These are phyloP conservation scores for Sus scrofa DNA, from an alignment of 2,113 vertebrate genomes.

Conservation along the genomic window DNA sequence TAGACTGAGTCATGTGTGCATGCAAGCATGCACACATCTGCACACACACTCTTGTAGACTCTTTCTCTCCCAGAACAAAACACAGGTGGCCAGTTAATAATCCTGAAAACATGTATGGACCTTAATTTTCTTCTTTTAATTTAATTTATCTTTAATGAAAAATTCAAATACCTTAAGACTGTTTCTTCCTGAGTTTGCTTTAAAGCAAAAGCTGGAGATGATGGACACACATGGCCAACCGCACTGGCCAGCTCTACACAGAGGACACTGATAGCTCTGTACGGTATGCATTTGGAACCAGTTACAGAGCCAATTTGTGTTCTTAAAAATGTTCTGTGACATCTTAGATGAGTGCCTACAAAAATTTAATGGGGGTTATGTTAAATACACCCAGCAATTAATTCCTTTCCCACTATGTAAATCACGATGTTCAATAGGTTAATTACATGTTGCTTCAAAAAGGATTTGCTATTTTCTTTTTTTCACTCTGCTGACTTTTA, in stretches of 20 bases:
- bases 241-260: background rate
- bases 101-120: background rate
- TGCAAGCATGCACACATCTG: background rate
- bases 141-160: constrained; percentile 14
- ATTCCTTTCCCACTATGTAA: constrained; percentile 65
- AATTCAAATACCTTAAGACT: background rate
- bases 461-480: constrained; percentile 56
- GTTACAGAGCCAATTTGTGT: background rate
- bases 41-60: background rate
- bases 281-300: background rate
- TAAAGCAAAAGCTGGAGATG: background rate
- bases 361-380: background rate
- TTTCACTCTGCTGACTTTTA: constrained; percentile 43
- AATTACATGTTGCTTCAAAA: constrained; percentile 53
- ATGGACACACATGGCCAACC: background rate
- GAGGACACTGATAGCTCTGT: background rate
- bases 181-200: background rate
- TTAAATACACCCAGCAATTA: constrained; percentile 32
- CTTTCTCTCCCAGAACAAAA: background rate
- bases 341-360: background rate
- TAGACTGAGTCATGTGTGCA: background rate
- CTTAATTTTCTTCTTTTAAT: constrained; percentile 23
- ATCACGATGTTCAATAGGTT: constrained; percentile 41
- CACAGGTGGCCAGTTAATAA: background rate
- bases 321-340: background rate